Conservation (phyloP, 1,140 invertebrate species). For the Oncopeltus fasciatus region DNA sequence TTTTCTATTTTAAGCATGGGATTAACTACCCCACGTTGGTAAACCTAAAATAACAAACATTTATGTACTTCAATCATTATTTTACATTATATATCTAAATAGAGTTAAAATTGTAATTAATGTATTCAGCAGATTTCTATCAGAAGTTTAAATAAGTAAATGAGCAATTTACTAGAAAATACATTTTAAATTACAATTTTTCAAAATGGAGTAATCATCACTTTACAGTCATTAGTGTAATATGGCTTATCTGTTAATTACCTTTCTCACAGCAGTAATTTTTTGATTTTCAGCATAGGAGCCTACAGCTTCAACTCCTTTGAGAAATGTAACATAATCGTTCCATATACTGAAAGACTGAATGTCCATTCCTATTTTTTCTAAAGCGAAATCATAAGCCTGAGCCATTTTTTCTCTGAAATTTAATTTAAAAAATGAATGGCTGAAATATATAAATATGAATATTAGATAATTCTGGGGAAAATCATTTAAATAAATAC, state of each 20-base stretch:
- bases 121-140: no score
- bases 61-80: no score
- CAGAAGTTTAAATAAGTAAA: no score
- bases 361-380: slow-evolving; percentile 97
- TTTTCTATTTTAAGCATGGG: slow-evolving; percentile 96
- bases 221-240: no score
- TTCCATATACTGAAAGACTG: slow-evolving; percentile 92
- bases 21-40: slow-evolving; percentile 86
- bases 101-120: neutral
- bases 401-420: slow-evolving; percentile 97
- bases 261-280: slow-evolving; percentile 92
- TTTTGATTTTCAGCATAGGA: slow-evolving; percentile 99
- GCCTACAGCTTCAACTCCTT: slow-evolving; percentile 89
- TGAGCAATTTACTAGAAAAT: no score
- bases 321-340: slow-evolving; percentile 96
- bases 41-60: slow-evolving; percentile 43
- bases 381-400: slow-evolving; percentile 96
- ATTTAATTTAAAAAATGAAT: slow-evolving; percentile 15
- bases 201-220: no score
- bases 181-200: no score
- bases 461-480: no score
- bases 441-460: no score
- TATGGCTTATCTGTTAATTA: slow-evolving; percentile 31
- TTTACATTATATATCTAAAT: neutral
- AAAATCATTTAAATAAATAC: no score